Evolutionary conservation across 2,113 vertebrate genomes (phyloP), one percentile per base, ranked within the genome.

Genomic region (Vimba vimba): DNA sequence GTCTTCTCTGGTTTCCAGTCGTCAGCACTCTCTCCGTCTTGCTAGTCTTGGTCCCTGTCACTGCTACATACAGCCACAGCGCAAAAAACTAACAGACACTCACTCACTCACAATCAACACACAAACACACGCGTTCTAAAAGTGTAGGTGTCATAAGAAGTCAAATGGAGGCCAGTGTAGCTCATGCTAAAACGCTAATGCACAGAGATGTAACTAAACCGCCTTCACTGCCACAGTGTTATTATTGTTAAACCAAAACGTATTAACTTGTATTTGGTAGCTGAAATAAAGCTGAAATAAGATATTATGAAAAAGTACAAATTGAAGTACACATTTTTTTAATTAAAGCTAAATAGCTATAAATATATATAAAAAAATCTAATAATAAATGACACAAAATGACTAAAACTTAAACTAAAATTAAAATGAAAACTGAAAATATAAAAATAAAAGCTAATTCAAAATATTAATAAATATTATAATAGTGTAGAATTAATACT

Each of bases 1-100:
- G 30, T 43, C 21, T 47, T 88, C 87, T 90, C 86, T 68, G 75
- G 62, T 81, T 86, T 71, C 88, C 33, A 75, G 30, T 43, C 50
- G 66, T 89, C 73, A 87, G 84, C 79, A 85, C 80, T 75, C 82
- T 82, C 57, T 81, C 43, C 3, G 27, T 86, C 86, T 60, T 80
- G 36, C 30, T 6, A 79, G 43, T 45, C 60, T 15, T 30, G n/a
- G 69, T 52, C 33, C 2, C 39, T 52, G 43, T 82, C 69, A n/a
- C 27, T 66, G 43, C 47, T 73, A 47, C 81, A 4, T 25, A 33
- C n/a, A 52, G 4, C 3, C 69, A 25, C 36, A 15, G 64, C 12
- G n/a, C 17, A 43, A 73, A 76, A 87, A 45, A 57, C 66, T 79
- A 83, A 80, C 11, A 87, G 45, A 79, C 47, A 84, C 81, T 57